phyloP scores from a whole-genome alignment of 2,113 vertebrate species.

The Phylloscopus whistleri region DNA sequence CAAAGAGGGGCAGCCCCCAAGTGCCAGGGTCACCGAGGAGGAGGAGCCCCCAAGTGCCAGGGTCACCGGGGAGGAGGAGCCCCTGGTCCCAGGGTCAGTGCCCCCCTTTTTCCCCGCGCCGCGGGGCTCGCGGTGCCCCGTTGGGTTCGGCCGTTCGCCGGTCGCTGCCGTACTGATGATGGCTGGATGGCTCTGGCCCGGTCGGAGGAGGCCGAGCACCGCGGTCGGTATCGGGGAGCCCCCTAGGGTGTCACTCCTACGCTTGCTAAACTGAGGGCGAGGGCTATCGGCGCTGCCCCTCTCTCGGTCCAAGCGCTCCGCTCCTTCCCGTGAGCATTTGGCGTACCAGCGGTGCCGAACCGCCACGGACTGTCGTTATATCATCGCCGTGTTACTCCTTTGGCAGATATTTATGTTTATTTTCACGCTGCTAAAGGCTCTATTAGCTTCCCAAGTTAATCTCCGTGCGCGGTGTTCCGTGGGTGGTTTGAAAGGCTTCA shows the following conservation, averaged over 20 bases:
- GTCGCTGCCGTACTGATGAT: neutral
- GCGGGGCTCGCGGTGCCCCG: neutral
- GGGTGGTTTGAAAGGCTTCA: neutral
- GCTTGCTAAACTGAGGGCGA: too few relatives aligned
- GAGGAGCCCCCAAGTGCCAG: neutral
- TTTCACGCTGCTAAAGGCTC: neutral
- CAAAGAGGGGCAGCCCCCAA: neutral
- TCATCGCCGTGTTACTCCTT: too few relatives aligned
- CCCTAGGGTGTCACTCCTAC: too few relatives aligned
- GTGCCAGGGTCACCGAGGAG: neutral
- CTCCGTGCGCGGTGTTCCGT: accelerated
- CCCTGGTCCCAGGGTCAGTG: neutral
- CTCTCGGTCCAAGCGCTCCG: neutral
- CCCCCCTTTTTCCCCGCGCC: neutral
- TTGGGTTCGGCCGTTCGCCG: neutral
- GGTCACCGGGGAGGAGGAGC: neutral
- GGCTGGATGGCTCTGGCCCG: neutral
- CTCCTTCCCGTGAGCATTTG: accelerated
- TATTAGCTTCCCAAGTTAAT: neutral
- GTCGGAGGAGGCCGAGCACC: neutral
- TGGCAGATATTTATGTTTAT: neutral
- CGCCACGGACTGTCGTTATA: accelerated
- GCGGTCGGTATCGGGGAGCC: neutral
- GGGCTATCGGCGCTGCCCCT: neutral
- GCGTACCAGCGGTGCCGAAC: accelerated